Evolutionary conservation across 2,888 invertebrate genomes (phyloP).

Genomic region (Ormia ochracea): DNA sequence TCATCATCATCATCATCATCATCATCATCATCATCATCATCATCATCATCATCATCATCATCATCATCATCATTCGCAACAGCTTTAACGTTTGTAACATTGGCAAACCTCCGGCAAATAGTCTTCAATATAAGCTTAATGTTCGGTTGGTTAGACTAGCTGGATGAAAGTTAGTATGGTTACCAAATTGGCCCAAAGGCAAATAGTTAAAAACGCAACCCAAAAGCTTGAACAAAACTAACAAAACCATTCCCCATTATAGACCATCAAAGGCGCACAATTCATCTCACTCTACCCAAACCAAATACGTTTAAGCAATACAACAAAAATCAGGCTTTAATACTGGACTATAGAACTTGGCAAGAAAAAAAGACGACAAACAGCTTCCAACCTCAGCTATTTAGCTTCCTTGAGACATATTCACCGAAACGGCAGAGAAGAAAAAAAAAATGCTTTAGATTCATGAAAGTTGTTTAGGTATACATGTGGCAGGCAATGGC

Average conservation of each 20-base stretch:
- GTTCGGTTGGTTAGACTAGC: conserved; percentile 12
- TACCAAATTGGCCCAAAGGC: conserved; percentile 60
- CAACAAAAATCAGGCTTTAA: conserved; percentile 5
- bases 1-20: conserved; percentile 6
- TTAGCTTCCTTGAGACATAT: conserved; percentile 41
- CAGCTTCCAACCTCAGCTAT: conserved; percentile 34
- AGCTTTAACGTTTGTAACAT: background rate
- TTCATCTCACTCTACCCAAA: background rate
- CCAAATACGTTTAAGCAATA: background rate
- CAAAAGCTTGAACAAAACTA: conserved; percentile 52
- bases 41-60: background rate
- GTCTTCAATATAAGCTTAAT: conserved; percentile 20
- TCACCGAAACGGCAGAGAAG: background rate
- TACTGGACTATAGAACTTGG: background rate
- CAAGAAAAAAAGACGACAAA: conserved; percentile 1
- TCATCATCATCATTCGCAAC: background rate
- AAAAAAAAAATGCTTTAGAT: conserved; percentile 31
- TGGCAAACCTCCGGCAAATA: conserved; percentile 17
- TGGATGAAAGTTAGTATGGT: conserved; percentile 37
- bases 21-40: background rate
- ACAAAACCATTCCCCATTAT: conserved; percentile 32
- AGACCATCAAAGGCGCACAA: conserved; percentile 1
- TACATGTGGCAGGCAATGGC: background rate
- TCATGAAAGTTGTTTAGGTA: background rate
- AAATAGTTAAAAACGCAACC: conserved; percentile 50